phyloP scores from a whole-genome alignment of 2,797 vertebrate genomes.

The Neosalanx taihuensis region DNA sequence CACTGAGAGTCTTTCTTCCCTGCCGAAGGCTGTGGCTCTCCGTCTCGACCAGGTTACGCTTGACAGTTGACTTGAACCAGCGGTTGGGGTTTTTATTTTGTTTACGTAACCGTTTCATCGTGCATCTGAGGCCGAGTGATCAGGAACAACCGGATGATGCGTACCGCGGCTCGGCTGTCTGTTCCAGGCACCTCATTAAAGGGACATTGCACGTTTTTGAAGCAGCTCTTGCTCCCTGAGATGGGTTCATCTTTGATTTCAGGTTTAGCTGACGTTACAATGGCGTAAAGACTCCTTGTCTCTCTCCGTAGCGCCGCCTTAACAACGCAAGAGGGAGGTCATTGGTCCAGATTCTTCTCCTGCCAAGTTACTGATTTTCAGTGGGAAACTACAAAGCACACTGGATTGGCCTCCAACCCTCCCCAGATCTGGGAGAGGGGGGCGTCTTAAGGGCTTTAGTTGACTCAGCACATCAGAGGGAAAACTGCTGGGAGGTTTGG shows the following conservation, averaged over 20 bases:
- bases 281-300: conserved; percentile 7
- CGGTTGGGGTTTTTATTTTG: not conserved
- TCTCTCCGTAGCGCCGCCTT: conserved; percentile 15
- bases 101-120: conserved; percentile 3
- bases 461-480: conserved; percentile 68
- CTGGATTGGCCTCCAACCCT: conserved; percentile 43
- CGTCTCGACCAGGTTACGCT: not conserved
- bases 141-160: not conserved
- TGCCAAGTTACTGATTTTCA: conserved; percentile 48
- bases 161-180: not conserved
- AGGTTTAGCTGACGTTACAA: conserved; percentile 16
- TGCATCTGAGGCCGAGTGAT: conserved; percentile 4
- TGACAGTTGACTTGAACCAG: conserved; percentile 2
- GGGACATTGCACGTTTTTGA: not conserved
- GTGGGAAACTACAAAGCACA: conserved; percentile 49
- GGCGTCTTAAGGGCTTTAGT: conserved; percentile 53
- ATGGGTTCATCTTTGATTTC: conserved; percentile 6
- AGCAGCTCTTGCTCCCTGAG: not conserved
- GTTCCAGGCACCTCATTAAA: not conserved
- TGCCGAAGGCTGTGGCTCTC: not conserved
- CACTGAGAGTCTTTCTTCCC: conserved; percentile 5
- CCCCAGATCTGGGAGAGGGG: conserved; percentile 31
- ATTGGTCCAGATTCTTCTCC: conserved; percentile 39
- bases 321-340: conserved; percentile 36
- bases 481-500: conserved; percentile 29